A percentile compares a stretch with the other conserved stretches of the same genome.
Evolutionary conservation across 2,797 vertebrate genomes (phyloP).

Genomic region (Clarias pachynema): DNA sequence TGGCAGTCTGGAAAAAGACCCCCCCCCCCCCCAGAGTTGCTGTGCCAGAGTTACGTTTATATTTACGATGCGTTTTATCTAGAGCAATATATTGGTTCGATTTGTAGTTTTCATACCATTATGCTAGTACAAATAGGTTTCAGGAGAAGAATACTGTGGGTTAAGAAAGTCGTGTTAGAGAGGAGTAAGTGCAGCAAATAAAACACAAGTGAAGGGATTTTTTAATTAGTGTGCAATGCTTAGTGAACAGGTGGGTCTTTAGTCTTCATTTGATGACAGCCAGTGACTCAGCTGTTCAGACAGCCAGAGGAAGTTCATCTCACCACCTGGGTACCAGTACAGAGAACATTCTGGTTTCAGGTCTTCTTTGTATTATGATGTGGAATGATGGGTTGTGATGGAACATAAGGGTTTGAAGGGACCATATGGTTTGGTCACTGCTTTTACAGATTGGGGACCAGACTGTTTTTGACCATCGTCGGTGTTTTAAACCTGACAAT

Average conservation of each 20-base stretch:
- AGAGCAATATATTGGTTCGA: not conserved
- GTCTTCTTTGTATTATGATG: not conserved
- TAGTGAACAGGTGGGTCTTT: not conserved
- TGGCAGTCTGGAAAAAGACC: not conserved
- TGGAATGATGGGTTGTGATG: not conserved
- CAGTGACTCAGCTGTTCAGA: constrained; percentile 24
- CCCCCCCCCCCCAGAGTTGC: not conserved
- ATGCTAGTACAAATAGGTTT: not conserved
- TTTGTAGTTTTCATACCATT: not conserved
- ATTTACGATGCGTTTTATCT: not conserved
- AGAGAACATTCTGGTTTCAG: not conserved
- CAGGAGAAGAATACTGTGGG: not conserved
- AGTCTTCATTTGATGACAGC: not conserved
- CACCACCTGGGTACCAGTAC: not conserved
- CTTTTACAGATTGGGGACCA: not conserved
- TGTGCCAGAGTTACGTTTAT: not conserved
- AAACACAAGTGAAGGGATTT: not conserved
- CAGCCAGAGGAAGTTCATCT: not conserved
- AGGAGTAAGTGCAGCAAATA: not conserved
- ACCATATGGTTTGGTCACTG: not conserved
- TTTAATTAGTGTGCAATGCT: not conserved
- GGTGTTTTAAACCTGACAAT: not conserved
- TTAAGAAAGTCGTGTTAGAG: not conserved
- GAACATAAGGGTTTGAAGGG: not conserved
- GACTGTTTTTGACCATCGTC: not conserved